Conservation (phyloP, 2,113 vertebrate genomes). For the Paracanthobrama guichenoti region DNA sequence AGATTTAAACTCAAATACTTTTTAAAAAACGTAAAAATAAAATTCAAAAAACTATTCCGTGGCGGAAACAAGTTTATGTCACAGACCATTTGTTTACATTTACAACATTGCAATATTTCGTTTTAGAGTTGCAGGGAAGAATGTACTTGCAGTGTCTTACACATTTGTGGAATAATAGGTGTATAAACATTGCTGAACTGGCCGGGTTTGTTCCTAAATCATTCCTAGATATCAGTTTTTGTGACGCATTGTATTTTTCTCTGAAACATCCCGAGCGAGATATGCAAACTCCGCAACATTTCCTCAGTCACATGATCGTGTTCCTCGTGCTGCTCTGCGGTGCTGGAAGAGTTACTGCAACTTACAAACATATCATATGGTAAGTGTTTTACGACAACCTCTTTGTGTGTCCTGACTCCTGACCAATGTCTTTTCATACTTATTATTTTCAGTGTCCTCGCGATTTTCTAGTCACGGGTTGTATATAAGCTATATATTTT, state of each 20-base stretch:
- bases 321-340: not conserved
- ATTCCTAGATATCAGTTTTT: not conserved
- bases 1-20: no score
- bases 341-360: not conserved
- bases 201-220: not conserved
- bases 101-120: no score
- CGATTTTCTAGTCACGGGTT: not conserved
- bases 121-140: not conserved
- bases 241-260: not conserved
- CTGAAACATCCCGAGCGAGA: not conserved
- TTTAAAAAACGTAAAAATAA: no score
- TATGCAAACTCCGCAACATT: not conserved
- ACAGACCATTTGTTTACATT: no score
- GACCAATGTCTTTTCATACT: not conserved
- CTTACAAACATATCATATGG: not conserved
- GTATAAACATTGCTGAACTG: not conserved
- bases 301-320: conserved; percentile 30
- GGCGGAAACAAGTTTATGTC: no score
- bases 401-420: not conserved
- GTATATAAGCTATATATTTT: not conserved
- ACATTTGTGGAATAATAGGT: not conserved
- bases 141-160: not conserved
- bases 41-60: no score
- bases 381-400: not conserved
- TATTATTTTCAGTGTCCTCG: not conserved